phyloP scores from a whole-genome alignment of 2,113 vertebrate genomes.

The Nanorana parkeri region DNA sequence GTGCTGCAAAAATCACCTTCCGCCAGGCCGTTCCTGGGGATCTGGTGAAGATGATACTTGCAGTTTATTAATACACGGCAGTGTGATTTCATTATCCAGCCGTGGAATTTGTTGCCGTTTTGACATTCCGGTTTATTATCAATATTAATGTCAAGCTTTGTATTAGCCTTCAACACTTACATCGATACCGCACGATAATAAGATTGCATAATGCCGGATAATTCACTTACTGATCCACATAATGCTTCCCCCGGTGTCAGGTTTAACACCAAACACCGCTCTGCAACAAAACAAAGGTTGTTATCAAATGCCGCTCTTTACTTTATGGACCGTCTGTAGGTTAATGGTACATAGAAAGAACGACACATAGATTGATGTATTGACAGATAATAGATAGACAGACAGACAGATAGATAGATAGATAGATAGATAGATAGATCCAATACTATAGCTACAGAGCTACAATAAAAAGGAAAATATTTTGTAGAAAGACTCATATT shows the following conservation, averaged over 20 bases:
- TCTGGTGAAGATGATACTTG: not conserved
- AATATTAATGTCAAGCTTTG: conserved; percentile 49
- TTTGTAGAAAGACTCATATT: no score
- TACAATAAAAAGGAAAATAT: no score
- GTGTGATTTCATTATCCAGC: conserved; percentile 29
- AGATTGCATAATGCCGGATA: conserved; percentile 12
- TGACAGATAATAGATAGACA: no score
- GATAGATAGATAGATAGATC: no score
- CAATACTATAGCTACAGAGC: no score
- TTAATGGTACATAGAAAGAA: not conserved
- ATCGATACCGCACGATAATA: conserved; percentile 25
- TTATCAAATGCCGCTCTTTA: not conserved
- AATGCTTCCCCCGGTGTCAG: conserved; percentile 4
- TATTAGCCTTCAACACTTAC: conserved; percentile 39
- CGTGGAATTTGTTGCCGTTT: conserved; percentile 24
- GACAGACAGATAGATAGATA: no score
- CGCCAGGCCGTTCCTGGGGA: not conserved
- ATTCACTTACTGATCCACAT: conserved; percentile 41
- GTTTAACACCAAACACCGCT: not conserved
- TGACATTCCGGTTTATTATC: conserved; percentile 41
- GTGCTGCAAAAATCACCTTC: not conserved
- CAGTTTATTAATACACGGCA: conserved; percentile 12
- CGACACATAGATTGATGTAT: no score
- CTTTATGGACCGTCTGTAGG: not conserved
- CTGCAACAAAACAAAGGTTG: not conserved